Conservation (phyloP, 2,888 invertebrate genomes). For the Odiellus spinosus region DNA sequence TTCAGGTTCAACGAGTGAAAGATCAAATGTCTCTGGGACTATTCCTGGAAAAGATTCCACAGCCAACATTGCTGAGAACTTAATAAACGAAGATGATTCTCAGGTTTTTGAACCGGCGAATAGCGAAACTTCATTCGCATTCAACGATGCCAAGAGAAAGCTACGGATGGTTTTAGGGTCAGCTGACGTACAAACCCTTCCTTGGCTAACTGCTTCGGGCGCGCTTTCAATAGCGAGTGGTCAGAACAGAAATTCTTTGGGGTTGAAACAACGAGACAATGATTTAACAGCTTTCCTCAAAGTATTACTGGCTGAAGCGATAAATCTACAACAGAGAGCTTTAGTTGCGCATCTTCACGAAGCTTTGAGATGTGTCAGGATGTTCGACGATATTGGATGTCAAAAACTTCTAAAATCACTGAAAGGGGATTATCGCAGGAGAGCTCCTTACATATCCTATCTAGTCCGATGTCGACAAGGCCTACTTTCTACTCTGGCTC, state of each 20-base stretch:
- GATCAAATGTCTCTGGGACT: slow-evolving; percentile 9
- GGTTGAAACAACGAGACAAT: slow-evolving; percentile 23
- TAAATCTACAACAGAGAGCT: slow-evolving; percentile 57
- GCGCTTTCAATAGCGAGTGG: slow-evolving; percentile 9
- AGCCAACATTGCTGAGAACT: slow-evolving; percentile 10
- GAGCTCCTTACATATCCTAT: slow-evolving; percentile 67
- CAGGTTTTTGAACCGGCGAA: slow-evolving; percentile 37
- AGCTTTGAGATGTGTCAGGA: slow-evolving; percentile 57
- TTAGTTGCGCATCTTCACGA: slow-evolving; percentile 64
- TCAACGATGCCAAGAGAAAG: slow-evolving; percentile 65
- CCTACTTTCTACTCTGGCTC: slow-evolving; percentile 53
- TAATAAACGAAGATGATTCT: slow-evolving; percentile 26
- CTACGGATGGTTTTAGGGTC: slow-evolving; percentile 76
- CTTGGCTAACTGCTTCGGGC: slow-evolving; percentile 13
- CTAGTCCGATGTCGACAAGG: slow-evolving; percentile 62
- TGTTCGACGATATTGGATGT: slow-evolving; percentile 51
- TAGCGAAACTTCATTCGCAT: slow-evolving; percentile 38
- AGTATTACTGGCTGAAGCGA: slow-evolving; percentile 63
- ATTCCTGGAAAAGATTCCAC: slow-evolving; percentile 1
- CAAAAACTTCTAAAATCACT: slow-evolving; percentile 54
- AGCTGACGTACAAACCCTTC: slow-evolving; percentile 41
- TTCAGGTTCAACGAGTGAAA: slow-evolving; percentile 29
- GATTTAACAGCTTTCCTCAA: slow-evolving; percentile 48
- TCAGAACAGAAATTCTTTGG: slow-evolving; percentile 3
- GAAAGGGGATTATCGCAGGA: slow-evolving; percentile 54